Conservation (phyloP, 2,888 invertebrate species). For the Lasioglossum malachurum region DNA sequence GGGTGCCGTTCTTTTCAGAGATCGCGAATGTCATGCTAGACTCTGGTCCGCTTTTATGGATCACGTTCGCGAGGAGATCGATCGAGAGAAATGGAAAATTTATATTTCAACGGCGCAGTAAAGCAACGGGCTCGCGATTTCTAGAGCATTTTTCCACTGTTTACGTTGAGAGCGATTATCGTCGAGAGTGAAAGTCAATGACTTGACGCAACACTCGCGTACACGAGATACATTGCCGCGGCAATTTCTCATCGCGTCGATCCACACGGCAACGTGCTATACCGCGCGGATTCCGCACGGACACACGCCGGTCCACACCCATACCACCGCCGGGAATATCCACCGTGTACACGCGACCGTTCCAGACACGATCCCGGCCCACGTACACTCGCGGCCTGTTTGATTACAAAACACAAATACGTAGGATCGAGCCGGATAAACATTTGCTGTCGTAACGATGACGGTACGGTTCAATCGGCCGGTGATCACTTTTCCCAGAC, state of each 20-base stretch:
- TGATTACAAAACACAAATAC: constrained; percentile 56
- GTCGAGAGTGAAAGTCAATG: constrained; percentile 72
- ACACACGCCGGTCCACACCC: constrained; percentile 27
- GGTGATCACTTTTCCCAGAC: constrained; percentile 33
- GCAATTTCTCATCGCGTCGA: constrained; percentile 63
- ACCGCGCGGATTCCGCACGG: constrained; percentile 51
- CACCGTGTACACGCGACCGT: constrained; percentile 46
- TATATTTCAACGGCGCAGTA: background rate
- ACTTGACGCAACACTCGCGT: constrained; percentile 70
- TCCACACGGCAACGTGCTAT: constrained; percentile 51
- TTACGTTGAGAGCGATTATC: constrained; percentile 43
- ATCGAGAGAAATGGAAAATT: background rate
- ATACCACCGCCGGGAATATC: constrained; percentile 36
- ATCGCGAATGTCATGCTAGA: background rate
- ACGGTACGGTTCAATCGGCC: constrained; percentile 21
- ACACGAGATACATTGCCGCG: constrained; percentile 63
- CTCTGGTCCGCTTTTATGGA: background rate
- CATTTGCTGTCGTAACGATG: constrained; percentile 39
- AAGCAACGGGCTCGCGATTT: background rate
- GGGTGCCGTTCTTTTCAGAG: background rate
- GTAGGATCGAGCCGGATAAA: constrained; percentile 49
- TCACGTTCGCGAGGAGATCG: background rate
- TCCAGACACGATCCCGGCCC: constrained; percentile 53
- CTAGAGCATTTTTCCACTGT: constrained; percentile 37
- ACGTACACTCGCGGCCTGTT: constrained; percentile 45